A percentile compares a stretch with the other conserved stretches of the same genome.
Conservation (phyloP, 1,140 invertebrate species). For the Arion vulgaris region DNA sequence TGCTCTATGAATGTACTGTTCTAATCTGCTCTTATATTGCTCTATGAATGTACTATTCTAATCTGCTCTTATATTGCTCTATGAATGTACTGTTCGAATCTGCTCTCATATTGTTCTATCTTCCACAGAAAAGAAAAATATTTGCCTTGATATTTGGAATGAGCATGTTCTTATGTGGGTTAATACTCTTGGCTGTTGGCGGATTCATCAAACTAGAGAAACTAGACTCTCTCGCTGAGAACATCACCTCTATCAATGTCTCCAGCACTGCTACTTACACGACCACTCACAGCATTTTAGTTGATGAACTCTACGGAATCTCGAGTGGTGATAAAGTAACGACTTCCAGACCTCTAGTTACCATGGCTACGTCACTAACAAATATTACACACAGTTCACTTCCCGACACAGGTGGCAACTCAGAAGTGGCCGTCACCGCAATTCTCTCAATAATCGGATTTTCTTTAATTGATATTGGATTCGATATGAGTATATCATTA, state of each 20-base stretch:
- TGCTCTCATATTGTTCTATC: background rate
- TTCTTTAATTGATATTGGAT: conserved; percentile 23
- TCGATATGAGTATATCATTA: conserved; percentile 23
- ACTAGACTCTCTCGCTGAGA: background rate
- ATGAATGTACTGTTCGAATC: no score
- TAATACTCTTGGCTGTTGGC: background rate
- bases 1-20: no score
- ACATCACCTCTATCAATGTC: background rate
- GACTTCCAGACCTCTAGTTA: background rate
- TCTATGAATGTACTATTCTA: no score
- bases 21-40: no score
- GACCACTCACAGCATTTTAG: background rate
- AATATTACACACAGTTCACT: background rate
- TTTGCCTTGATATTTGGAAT: background rate
- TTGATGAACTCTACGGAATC: background rate
- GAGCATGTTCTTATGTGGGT: conserved; percentile 9
- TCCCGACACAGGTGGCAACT: background rate
- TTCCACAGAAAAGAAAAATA: background rate
- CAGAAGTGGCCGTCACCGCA: background rate
- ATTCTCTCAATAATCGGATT: conserved; percentile 23
- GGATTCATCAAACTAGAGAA: conserved; percentile 10
- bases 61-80: no score
- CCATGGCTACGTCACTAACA: background rate
- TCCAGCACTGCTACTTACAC: background rate
- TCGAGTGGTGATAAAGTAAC: background rate